A percentile compares a stretch with the other conserved stretches of the same genome.
Conservation (phyloP, 2,888 invertebrate genomes). For the Andrena hattorfiana region DNA sequence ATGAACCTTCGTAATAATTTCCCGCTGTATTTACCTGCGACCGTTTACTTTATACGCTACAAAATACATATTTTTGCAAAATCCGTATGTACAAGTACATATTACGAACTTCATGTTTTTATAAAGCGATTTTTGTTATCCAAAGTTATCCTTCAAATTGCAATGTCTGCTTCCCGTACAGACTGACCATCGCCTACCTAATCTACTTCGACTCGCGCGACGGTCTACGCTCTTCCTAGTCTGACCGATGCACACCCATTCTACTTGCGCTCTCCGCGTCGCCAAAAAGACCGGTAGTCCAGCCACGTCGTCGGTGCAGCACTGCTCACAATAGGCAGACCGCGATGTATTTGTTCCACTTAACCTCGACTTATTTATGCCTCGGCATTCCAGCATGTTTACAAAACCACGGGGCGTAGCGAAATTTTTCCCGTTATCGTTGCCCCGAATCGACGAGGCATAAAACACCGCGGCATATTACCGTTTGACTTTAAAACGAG, state of each 20-base stretch:
- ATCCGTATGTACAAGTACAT: no score
- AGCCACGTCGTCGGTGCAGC: not conserved
- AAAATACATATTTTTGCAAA: no score
- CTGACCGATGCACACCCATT: not conserved
- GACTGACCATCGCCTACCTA: not conserved
- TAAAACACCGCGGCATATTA: not conserved
- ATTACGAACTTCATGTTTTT: no score
- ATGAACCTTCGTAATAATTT: not conserved
- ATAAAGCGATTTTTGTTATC: no score
- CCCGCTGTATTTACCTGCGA: no score
- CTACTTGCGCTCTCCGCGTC: not conserved
- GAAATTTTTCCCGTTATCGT: slow-evolving; percentile 25
- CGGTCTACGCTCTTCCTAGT: not conserved
- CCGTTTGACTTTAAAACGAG: not conserved
- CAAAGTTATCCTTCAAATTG: no score
- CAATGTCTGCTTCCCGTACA: not conserved
- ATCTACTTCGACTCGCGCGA: not conserved
- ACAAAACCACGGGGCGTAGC: slow-evolving; percentile 13
- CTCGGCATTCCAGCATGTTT: not conserved
- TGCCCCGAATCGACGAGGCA: slow-evolving; percentile 6
- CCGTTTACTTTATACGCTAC: no score
- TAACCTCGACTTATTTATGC: not conserved
- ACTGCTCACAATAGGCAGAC: not conserved
- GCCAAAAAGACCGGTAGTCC: not conserved
- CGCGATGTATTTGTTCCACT: slow-evolving; percentile 15